Conservation (phyloP, 2,113 vertebrate genomes). For the Zapornia atra region DNA sequence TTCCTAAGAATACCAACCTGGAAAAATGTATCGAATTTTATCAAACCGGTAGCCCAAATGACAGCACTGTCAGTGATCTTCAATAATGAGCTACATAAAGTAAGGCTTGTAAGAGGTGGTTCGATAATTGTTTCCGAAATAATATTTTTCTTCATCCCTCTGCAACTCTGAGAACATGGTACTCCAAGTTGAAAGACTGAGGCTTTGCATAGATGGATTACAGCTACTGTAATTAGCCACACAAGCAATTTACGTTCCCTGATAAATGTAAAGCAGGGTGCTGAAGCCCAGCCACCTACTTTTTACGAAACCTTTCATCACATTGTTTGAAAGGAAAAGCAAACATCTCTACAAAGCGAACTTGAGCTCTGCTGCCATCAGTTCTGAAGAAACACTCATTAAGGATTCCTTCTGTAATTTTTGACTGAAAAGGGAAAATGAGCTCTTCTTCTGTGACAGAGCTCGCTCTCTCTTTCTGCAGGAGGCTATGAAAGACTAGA, state of each 20-base stretch:
- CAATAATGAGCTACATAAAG: not conserved
- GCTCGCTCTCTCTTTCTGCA: not conserved
- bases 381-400: not conserved
- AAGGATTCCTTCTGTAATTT: conserved; percentile 32
- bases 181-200: not conserved
- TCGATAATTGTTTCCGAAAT: not conserved
- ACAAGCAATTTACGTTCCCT: not conserved
- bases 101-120: not conserved
- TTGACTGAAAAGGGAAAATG: not conserved
- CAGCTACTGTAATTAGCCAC: not conserved
- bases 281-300: not conserved
- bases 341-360: not conserved
- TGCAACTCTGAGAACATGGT: not conserved
- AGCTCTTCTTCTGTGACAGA: not conserved
- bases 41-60: not conserved
- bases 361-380: not conserved
- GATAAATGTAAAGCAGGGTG: not conserved
- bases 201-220: not conserved
- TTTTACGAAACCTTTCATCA: not conserved
- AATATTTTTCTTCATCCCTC: not conserved
- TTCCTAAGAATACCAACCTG: not conserved
- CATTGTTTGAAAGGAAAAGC: not conserved
- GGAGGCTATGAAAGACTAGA: not conserved
- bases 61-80: not conserved
- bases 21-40: not conserved